Evolutionary conservation across 2,113 vertebrate species (phyloP), one percentile per base, ranked within the genome.

Genomic region (Xenopus borealis): DNA sequence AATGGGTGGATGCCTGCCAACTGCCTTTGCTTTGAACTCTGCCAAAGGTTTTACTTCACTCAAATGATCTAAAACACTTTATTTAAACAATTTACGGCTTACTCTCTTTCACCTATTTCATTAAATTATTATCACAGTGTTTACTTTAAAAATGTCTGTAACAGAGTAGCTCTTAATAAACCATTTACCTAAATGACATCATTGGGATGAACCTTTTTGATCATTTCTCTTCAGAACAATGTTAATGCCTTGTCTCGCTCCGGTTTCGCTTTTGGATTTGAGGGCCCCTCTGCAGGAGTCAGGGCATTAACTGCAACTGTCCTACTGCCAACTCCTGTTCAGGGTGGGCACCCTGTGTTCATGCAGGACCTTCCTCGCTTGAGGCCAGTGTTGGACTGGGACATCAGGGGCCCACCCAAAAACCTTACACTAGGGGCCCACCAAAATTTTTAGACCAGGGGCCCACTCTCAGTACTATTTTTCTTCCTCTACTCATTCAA

Each of bases 51-150:
- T 58, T 12, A 59, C 72, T 58, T 66, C 18, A 66, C 72, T 45
- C 52, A 73, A 52, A 73, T 66, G 18, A 73, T 65, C 63, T 73
- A 57, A 66, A 53, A 50, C 16, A 45, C 62, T 57, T 72, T 66
- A n/a, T 66, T 55, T 65, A 64, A 64, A 64, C 71, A 64, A 72
- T 64, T 53, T 72, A 72, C 45, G 52, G 52, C 50, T 64, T 72
- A 53, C 46, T 64, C 20, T 72, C 33, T 58, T 58, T 23, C 63
- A 66, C 62, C 72, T 66, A 73, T 66, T 66, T 53, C 52, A 55
- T 73, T 65, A 59, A 66, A 58, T 50, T 20, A 71, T 62, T 53
- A 66, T 66, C 30, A 20, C 33, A 45, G 12, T 57, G 47, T 66
- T 66, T 73, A 20, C 19, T 46, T 17, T 27, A 66, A 30, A 58